These are phyloP conservation scores for Okamejei kenojei DNA, from an alignment of 2,797 vertebrate genomes.

Conservation along the genomic window DNA sequence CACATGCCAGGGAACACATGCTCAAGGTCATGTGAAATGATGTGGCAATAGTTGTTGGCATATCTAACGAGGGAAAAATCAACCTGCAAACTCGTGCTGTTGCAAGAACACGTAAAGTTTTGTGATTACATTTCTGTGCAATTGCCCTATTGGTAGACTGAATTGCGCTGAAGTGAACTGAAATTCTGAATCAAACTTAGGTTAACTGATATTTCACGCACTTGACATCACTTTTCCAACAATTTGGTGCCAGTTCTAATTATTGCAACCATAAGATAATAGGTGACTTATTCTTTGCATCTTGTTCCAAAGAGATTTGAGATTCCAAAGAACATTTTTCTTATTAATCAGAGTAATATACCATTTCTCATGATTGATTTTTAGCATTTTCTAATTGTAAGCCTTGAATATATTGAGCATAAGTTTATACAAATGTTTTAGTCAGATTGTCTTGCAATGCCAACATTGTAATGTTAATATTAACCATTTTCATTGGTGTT, in stretches of 20 bases:
- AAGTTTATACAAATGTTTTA: background rate
- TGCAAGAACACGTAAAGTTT: too few species aligned
- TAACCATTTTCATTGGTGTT: background rate
- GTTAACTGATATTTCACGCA: background rate
- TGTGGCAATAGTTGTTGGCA: too few species aligned
- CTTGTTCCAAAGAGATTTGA: slow-evolving; percentile 2
- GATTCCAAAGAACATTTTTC: background rate
- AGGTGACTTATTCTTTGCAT: background rate
- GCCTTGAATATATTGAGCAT: background rate
- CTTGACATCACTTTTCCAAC: background rate
- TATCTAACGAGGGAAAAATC: too few species aligned
- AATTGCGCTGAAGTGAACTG: background rate
- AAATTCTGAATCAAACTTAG: background rate
- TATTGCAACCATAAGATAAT: background rate
- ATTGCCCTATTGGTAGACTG: background rate
- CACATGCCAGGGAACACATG: too few species aligned
- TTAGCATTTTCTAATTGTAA: background rate
- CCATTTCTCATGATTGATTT: background rate
- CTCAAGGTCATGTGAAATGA: too few species aligned
- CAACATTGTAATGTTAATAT: background rate
- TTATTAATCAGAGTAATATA: background rate
- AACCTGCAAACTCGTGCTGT: too few species aligned
- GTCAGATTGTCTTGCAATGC: background rate
- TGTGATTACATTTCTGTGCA: too few species aligned
- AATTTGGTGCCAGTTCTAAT: background rate